Percentiles rank a stretch among this genome's conserved stretches.
phyloP scores from a whole-genome alignment of 35 echinoderm and acorn worm species.

The Strongylocentrotus purpuratus region DNA sequence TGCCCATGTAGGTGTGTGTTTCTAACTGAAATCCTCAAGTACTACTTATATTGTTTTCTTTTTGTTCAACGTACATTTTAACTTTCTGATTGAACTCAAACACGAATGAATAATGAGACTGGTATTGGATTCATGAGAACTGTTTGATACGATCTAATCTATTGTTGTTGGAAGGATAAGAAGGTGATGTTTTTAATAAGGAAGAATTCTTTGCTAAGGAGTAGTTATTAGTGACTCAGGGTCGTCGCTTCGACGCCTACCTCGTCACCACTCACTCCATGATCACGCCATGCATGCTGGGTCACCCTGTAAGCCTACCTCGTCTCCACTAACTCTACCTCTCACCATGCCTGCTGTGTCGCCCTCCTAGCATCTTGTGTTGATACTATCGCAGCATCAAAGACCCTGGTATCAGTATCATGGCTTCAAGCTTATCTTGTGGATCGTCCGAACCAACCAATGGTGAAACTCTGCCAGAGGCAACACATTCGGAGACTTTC shows the following conservation, averaged over 20 bases:
- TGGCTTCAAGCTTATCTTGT: background rate
- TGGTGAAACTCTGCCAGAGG: background rate
- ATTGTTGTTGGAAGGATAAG: background rate
- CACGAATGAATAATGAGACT: background rate
- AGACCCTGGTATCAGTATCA: background rate
- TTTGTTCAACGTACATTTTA: background rate
- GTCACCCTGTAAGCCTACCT: background rate
- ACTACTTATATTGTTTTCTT: too few relatives aligned
- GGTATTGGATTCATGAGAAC: background rate
- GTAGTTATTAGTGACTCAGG: background rate
- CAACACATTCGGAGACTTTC: background rate
- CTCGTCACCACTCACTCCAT: background rate
- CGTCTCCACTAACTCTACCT: background rate
- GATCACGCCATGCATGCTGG: background rate
- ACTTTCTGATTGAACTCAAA: background rate
- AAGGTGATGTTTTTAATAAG: background rate
- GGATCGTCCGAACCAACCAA: background rate
- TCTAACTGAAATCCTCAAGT: too few relatives aligned
- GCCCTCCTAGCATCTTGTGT: background rate
- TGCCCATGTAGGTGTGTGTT: too few relatives aligned
- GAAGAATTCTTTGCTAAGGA: background rate
- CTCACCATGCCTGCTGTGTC: background rate
- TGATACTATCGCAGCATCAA: constrained; percentile 1
- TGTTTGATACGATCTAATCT: background rate
- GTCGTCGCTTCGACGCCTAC: background rate